These are phyloP conservation scores for Torymus tubicola DNA, from an alignment of 2,888 invertebrate species.

Conservation along the genomic window DNA sequence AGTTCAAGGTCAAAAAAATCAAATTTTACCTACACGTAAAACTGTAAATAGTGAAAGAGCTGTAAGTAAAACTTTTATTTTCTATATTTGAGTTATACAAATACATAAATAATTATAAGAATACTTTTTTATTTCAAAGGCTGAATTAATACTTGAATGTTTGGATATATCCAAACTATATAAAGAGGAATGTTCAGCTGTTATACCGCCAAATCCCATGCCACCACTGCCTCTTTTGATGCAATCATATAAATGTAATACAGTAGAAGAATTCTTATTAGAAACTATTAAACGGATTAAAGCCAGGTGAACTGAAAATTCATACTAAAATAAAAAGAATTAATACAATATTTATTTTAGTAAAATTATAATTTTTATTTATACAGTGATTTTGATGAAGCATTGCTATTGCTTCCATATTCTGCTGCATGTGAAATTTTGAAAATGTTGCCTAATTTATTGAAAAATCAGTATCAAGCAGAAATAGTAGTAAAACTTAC, in stretches of 20 bases:
- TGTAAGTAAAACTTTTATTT: constrained; percentile 78
- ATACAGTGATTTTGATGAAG: constrained; percentile 92
- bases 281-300: constrained; percentile 88
- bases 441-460: constrained; percentile 82
- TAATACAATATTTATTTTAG: constrained; percentile 40
- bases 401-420: constrained; percentile 91
- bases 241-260: constrained; percentile 86
- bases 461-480: constrained; percentile 82
- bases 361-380: constrained; percentile 24
- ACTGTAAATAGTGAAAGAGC: constrained; percentile 91
- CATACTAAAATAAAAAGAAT: too few species aligned
- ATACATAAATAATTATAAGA: neutral
- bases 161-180: constrained; percentile 86
- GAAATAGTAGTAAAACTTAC: constrained; percentile 88
- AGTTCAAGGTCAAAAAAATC: constrained; percentile 85
- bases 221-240: constrained; percentile 88
- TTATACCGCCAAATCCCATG: constrained; percentile 76
- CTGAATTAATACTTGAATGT: constrained; percentile 95
- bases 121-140: constrained; percentile 75
- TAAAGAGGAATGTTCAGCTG: constrained; percentile 79
- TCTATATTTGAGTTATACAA: constrained; percentile 1
- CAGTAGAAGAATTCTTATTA: constrained; percentile 87
- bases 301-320: too few species aligned
- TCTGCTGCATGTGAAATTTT: constrained; percentile 88
- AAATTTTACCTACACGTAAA: constrained; percentile 91